These are phyloP conservation scores for Cydia pomonella DNA, from an alignment of 1,140 invertebrate genomes.

Conservation along the genomic window DNA sequence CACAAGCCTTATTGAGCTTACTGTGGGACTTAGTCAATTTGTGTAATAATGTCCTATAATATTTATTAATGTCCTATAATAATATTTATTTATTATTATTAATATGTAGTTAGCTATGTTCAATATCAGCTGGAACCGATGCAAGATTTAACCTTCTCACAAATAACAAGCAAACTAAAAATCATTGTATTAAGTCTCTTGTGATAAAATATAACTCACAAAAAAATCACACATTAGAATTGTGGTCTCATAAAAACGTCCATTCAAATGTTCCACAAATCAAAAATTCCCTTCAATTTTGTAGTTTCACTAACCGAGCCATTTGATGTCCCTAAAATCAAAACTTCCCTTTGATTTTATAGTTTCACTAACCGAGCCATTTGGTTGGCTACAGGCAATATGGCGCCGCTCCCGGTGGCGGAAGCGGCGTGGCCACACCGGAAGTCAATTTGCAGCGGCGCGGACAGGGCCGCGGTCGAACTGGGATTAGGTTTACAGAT, in stretches of 20 bases:
- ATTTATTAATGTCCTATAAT: no score
- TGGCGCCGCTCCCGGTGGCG: slow-evolving; percentile 40
- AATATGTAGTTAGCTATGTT: no score
- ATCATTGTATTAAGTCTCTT: no score
- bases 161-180: no score
- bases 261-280: neutral
- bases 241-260: neutral
- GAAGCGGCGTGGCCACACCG: slow-evolving; percentile 44
- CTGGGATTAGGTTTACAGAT: neutral
- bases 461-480: slow-evolving; percentile 22
- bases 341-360: neutral
- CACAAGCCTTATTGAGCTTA: no score
- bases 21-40: no score
- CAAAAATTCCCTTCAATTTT: neutral
- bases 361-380: slow-evolving; percentile 7
- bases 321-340: slow-evolving; percentile 1
- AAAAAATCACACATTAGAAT: neutral
- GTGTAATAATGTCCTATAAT: no score
- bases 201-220: no score
- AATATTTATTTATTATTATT: no score
- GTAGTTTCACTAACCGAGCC: slow-evolving; percentile 7
- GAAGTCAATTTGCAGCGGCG: slow-evolving; percentile 42
- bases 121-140: no score
- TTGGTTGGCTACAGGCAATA: slow-evolving; percentile 36
- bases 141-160: no score